phyloP scores from a whole-genome alignment of 2,113 vertebrate species.

The Panthera tigris region DNA sequence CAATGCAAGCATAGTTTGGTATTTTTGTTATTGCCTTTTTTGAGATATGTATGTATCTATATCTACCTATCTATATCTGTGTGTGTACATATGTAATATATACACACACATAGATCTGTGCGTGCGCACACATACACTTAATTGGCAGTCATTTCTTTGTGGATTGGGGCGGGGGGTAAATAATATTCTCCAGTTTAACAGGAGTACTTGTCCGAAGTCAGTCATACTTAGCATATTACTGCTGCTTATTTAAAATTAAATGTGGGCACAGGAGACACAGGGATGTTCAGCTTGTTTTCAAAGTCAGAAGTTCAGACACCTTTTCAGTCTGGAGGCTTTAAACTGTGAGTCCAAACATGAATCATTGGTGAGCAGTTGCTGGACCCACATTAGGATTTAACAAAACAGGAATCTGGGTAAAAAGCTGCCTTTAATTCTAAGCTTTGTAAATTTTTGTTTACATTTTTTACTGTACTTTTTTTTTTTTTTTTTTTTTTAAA shows the following conservation, averaged over 20 bases:
- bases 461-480: conserved; percentile 62
- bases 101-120: neutral
- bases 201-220: conserved; percentile 80
- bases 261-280: conserved; percentile 71
- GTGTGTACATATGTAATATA: conserved; percentile 52
- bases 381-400: conserved; percentile 68
- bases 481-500: neutral
- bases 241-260: conserved; percentile 77
- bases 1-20: conserved; percentile 85
- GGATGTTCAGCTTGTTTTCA: conserved; percentile 60
- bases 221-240: conserved; percentile 78
- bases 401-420: conserved; percentile 74
- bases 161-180: conserved; percentile 76
- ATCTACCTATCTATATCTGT: conserved; percentile 52
- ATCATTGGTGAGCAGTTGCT: conserved; percentile 70
- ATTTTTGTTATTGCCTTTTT: conserved; percentile 84
- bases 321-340: conserved; percentile 79
- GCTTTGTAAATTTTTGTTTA: conserved; percentile 71
- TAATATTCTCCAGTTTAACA: conserved; percentile 71
- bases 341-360: conserved; percentile 64
- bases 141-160: conserved; percentile 82
- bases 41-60: conserved; percentile 79
- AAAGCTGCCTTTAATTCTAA: conserved; percentile 83
- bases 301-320: conserved; percentile 70
- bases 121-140: neutral